Conservation (phyloP, 1,140 invertebrate genomes). For the Trissolcus basalis region DNA sequence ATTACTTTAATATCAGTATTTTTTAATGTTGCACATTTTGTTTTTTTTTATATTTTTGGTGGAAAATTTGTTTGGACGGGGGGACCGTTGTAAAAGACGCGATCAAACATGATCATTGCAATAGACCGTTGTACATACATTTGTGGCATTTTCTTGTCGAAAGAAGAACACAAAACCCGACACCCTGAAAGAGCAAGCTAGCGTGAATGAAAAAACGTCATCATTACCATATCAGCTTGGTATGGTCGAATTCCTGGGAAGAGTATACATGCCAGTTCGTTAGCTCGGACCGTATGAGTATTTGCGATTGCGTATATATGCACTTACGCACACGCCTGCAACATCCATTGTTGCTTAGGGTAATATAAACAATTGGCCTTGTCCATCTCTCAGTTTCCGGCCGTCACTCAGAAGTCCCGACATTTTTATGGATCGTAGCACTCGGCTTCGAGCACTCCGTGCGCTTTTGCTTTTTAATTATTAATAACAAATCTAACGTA, state of each 20-base stretch:
- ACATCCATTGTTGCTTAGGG: constrained; percentile 71
- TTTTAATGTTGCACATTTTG: no score
- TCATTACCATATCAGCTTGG: constrained; percentile 70
- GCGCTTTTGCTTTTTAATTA: constrained; percentile 63
- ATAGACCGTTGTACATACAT: no score
- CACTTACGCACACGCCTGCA: constrained; percentile 37
- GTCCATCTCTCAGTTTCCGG: constrained; percentile 74
- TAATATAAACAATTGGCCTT: constrained; percentile 76
- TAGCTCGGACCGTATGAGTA: constrained; percentile 53
- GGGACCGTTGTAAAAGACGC: no score
- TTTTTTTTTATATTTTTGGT: no score
- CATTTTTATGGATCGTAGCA: constrained; percentile 75
- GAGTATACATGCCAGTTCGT: constrained; percentile 66
- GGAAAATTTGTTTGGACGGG: no score
- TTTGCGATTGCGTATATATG: constrained; percentile 41
- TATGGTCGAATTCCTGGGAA: constrained; percentile 72
- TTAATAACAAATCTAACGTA: constrained; percentile 60
- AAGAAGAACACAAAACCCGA: constrained; percentile 54
- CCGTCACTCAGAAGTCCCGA: constrained; percentile 73
- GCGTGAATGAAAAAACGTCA: constrained; percentile 68
- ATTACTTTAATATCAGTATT: background rate
- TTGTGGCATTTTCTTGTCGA: constrained; percentile 46
- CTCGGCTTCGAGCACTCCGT: constrained; percentile 57
- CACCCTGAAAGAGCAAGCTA: constrained; percentile 63
- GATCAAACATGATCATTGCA: no score